A percentile compares a stretch with the other conserved stretches of the same genome.
These are phyloP conservation scores for Tethya wilhelma DNA, from an alignment of 37 sponge, comb jelly and placozoan species.

Conservation along the genomic window DNA sequence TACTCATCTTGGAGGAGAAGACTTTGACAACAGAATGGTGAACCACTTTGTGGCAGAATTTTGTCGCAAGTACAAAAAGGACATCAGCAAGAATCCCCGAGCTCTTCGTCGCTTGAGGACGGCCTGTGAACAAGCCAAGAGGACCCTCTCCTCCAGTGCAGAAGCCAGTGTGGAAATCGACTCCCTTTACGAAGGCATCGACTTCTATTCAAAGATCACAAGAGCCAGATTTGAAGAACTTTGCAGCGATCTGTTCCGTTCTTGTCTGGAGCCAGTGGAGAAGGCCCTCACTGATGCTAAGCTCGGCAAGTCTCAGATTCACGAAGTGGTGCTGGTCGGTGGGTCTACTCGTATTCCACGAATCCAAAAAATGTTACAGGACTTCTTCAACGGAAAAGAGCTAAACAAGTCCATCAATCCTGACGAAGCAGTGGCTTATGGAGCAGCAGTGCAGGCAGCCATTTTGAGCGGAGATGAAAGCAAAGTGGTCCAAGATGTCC, in stretches of 20 bases:
- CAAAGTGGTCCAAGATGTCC: constrained; percentile 84
- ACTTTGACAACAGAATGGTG: constrained; percentile 96
- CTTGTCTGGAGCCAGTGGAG: constrained; percentile 89
- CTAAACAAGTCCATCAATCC: constrained; percentile 97
- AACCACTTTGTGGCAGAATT: constrained; percentile 85
- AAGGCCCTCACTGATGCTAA: constrained; percentile 95
- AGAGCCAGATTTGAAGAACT: constrained; percentile 96
- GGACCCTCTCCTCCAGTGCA: constrained; percentile 91
- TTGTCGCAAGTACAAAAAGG: constrained; percentile 87
- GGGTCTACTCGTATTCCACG: constrained; percentile 96
- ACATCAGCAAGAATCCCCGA: constrained; percentile 74
- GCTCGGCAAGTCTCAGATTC: constrained; percentile 80
- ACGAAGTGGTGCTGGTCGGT: constrained; percentile 94
- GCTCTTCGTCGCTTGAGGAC: constrained; percentile 91
- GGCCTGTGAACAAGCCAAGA: constrained; percentile 93
- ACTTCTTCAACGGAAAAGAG: constrained; percentile 98
- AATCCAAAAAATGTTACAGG: constrained; percentile 89
- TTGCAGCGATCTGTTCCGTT: constrained; percentile 85
- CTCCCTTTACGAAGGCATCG: constrained; percentile 89
- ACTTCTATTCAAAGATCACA: constrained; percentile 93
- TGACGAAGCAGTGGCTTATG: constrained; percentile 97
- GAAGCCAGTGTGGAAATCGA: constrained; percentile 93
- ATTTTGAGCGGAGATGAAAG: constrained; percentile 89
- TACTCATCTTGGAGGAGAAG: constrained; percentile 96
- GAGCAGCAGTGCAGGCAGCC: constrained; percentile 97